Evolutionary conservation across 2,888 invertebrate species (phyloP), one percentile per base, ranked within the genome.

Genomic region (Caenorhabditis sp.): DNA sequence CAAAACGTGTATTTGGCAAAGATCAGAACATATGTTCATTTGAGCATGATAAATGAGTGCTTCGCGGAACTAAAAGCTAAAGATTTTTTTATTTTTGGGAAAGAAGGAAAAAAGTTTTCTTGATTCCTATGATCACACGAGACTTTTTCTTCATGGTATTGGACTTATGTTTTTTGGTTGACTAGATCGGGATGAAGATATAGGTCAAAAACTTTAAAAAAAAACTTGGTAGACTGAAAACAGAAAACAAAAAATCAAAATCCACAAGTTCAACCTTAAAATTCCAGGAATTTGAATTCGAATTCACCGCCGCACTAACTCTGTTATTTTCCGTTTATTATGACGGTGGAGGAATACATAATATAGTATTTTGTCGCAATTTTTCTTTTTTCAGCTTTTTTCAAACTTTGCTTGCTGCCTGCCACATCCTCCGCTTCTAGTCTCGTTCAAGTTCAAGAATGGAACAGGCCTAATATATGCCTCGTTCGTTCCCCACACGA

Each of bases 331-430:
- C 51, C 51, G 1, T 13, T 13, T 8, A 11, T 24, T 0, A 13
- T 9, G 56, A 24, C n/a, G n/a, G 18, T 9, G 18, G 20, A 20
- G 11, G 35, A 56, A 56, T 56, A 56, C 56, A 56, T 56, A 56
- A 56, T 56, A 56, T 35, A 56, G 28, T 56, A 56, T 56, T 56
- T 56, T 47, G 18, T 4, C 18, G 47, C 18, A 47, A 47, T 47
- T 47, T n/a, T 18, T 35, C 9, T 28, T 6, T 5, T 51, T 55
- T 55, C 20, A 20, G 26, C 55, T 26, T 28, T 22, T 3, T 22
- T 24, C n/a, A n/a, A n/a, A n/a, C 9, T 24, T 24, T 51, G 11
- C 40, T 47, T 9, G n/a, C n/a, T n/a, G n/a, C n/a, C n/a, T n/a
- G n/a, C n/a, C n/a, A n/a, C n/a, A n/a, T n/a, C n/a, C n/a, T n/a